Evolutionary conservation across 2,888 invertebrate species (phyloP).

Genomic region (Junonia oenone): DNA sequence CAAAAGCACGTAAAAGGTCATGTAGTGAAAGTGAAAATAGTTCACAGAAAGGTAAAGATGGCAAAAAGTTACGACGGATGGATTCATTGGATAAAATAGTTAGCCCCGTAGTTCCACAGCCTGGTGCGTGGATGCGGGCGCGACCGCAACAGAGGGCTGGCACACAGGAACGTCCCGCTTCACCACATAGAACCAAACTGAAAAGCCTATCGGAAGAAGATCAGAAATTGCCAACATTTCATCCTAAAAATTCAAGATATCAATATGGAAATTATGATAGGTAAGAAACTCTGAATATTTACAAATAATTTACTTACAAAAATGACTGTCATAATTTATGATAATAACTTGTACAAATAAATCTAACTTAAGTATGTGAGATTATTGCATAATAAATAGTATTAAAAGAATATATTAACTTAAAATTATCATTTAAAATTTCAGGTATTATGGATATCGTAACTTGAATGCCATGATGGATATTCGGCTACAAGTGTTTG

Average conservation of each 20-base stretch:
- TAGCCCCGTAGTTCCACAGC: conserved; percentile 94
- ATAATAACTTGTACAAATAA: background rate
- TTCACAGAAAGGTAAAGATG: conserved; percentile 73
- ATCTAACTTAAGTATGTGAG: conserved; percentile 2
- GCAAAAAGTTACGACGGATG: conserved; percentile 82
- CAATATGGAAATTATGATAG: conserved; percentile 98
- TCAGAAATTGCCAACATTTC: conserved; percentile 82
- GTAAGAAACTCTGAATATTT: conserved; percentile 40
- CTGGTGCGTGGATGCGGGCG: conserved; percentile 88
- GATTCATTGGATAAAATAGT: conserved; percentile 93
- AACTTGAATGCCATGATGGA: conserved; percentile 91
- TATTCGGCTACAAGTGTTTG: conserved; percentile 89
- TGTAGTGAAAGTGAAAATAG: conserved; percentile 78
- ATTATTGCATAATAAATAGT: too few species aligned
- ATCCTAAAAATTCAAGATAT: conserved; percentile 88
- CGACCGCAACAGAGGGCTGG: conserved; percentile 55
- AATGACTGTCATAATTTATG: too few species aligned
- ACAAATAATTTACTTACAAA: background rate
- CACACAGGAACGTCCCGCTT: conserved; percentile 68
- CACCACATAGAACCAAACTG: conserved; percentile 58
- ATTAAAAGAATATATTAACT: too few species aligned
- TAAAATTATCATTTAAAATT: conserved; percentile 38
- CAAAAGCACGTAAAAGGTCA: conserved; percentile 68
- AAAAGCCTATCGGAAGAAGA: conserved; percentile 58
- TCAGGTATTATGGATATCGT: conserved; percentile 95